Evolutionary conservation across 1,140 invertebrate species (phyloP).

Genomic region (Liolophura sinensis): DNA sequence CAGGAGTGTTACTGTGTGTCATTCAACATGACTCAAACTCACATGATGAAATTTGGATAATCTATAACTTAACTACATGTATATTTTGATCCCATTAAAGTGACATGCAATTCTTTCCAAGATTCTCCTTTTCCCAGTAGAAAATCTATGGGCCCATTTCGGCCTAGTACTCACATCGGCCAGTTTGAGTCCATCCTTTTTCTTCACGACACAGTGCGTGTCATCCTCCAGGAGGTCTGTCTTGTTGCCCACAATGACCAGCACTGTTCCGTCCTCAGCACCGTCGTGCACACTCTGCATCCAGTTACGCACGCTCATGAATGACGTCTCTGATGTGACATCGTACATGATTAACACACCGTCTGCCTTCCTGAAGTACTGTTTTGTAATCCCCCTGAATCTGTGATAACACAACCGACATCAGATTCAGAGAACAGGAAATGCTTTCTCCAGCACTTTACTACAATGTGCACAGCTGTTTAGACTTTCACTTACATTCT

Average conservation of each 20-base stretch:
- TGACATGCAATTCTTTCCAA: not conserved
- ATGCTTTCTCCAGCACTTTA: too few species aligned
- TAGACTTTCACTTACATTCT: too few species aligned
- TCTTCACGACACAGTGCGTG: conserved; percentile 55
- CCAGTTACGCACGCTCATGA: conserved; percentile 70
- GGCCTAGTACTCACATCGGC: conserved; percentile 58
- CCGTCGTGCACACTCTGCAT: conserved; percentile 63
- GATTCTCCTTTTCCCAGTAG: not conserved
- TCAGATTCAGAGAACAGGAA: too few species aligned
- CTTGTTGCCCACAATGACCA: conserved; percentile 61
- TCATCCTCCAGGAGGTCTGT: conserved; percentile 58
- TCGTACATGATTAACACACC: conserved; percentile 73
- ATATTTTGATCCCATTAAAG: conserved; percentile 7
- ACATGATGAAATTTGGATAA: too few species aligned
- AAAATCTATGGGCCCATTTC: not conserved
- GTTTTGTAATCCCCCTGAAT: conserved; percentile 72
- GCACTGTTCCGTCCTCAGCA: conserved; percentile 57
- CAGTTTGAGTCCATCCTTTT: conserved; percentile 61
- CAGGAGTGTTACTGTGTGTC: too few species aligned
- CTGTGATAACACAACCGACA: conserved; percentile 43
- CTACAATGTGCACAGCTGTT: too few species aligned
- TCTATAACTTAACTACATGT: not conserved
- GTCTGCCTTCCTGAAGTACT: conserved; percentile 73
- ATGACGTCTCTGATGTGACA: conserved; percentile 68
- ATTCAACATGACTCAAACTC: too few species aligned